These are phyloP conservation scores for Myotis daubentonii DNA, from an alignment of 2,797 vertebrate genomes.

Conservation along the genomic window DNA sequence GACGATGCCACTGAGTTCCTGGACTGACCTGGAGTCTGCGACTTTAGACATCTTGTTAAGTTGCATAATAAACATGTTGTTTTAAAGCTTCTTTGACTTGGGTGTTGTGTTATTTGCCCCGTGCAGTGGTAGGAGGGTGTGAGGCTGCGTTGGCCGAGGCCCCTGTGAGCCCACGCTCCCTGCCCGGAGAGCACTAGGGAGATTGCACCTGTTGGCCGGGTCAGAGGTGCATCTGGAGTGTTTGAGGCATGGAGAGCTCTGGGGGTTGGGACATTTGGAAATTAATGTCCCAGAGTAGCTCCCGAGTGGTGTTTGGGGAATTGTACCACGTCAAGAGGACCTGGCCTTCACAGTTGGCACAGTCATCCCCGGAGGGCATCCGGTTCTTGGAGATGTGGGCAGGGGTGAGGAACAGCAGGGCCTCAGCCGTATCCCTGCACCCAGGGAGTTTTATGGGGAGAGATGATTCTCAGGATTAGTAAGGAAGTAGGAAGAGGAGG, in stretches of 20 bases:
- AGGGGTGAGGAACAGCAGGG: neutral
- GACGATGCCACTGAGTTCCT: neutral
- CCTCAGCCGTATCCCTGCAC: neutral
- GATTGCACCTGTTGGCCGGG: neutral
- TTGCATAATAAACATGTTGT: neutral
- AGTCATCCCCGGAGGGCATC: neutral
- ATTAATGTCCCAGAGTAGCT: no score
- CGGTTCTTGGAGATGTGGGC: neutral
- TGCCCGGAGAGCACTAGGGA: rapidly evolving
- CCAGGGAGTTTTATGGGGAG: neutral
- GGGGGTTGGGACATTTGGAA: neutral
- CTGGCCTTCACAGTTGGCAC: rapidly evolving
- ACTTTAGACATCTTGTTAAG: neutral
- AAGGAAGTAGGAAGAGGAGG: neutral
- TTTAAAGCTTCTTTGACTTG: neutral
- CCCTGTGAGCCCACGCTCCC: neutral
- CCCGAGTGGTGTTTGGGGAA: neutral
- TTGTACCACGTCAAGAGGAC: neutral
- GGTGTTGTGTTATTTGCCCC: neutral
- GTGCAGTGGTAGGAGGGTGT: neutral
- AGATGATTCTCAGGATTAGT: neutral
- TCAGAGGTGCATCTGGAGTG: neutral
- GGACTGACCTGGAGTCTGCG: neutral
- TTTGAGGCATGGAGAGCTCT: neutral
- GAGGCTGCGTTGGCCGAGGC: rapidly evolving